Evolutionary conservation across 2,797 vertebrate species (phyloP).

Genomic region (Spheniscus humboldti): DNA sequence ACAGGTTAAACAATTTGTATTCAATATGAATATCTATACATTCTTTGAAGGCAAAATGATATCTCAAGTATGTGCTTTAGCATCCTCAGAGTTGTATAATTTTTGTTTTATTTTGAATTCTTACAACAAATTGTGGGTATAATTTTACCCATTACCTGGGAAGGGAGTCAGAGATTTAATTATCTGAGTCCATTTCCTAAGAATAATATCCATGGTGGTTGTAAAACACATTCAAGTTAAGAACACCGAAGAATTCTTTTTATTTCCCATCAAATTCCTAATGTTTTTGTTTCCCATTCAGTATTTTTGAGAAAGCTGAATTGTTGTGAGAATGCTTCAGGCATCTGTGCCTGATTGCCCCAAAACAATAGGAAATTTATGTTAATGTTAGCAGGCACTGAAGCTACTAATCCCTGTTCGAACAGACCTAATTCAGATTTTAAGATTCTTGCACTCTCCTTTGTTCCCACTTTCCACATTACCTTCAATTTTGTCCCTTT

Average conservation of each 20-base stretch:
- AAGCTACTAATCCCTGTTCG: not conserved
- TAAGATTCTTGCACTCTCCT: not conserved
- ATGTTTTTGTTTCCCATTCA: not conserved
- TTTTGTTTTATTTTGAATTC: not conserved
- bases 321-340: not conserved
- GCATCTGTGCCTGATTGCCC: not conserved
- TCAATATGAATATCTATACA: not conserved
- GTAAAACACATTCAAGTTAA: not conserved
- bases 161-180: not conserved
- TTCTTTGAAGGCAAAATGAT: not conserved
- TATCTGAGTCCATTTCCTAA: not conserved
- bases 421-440: not conserved
- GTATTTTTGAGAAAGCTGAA: not conserved
- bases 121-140: not conserved
- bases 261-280: not conserved
- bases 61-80: not conserved
- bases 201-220: not conserved
- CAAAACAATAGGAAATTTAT: not conserved
- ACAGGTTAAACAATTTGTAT: not conserved
- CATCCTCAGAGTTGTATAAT: not conserved
- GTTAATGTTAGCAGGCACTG: not conserved
- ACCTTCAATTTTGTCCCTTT: not conserved
- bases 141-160: not conserved
- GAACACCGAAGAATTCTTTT: not conserved
- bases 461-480: not conserved